A percentile compares a stretch with the other conserved stretches of the same genome.
phyloP scores from a whole-genome alignment of 2,888 invertebrate genomes.

The Lottia gigantea region DNA sequence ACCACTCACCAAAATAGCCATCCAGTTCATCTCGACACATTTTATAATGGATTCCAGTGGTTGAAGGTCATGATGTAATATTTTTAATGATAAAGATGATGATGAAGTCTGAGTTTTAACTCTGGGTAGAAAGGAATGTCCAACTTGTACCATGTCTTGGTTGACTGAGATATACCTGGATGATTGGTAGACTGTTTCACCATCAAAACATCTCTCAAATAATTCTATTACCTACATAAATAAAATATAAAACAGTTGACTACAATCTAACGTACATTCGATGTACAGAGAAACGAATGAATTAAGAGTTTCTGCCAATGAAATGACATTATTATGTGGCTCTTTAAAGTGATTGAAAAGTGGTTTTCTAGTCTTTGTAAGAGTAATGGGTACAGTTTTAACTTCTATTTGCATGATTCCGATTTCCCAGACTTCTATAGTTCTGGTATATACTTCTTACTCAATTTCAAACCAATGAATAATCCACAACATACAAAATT shows the following conservation, averaged over 20 bases:
- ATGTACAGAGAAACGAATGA: too few relatives aligned
- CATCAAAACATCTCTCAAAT: conserved; percentile 68
- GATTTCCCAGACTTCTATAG: too few relatives aligned
- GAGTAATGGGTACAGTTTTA: too few relatives aligned
- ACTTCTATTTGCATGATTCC: too few relatives aligned
- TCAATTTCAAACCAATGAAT: background rate
- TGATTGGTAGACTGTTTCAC: conserved; percentile 21
- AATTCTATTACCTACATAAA: conserved; percentile 53
- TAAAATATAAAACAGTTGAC: background rate
- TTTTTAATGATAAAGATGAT: conserved; percentile 29
- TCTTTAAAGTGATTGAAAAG: too few relatives aligned
- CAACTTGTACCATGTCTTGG: conserved; percentile 57
- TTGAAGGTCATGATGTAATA: conserved; percentile 69
- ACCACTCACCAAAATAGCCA: conserved; percentile 81
- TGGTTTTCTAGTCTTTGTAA: too few relatives aligned
- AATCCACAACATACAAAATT: too few relatives aligned
- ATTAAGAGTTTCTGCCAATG: too few relatives aligned
- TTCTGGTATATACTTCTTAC: too few relatives aligned
- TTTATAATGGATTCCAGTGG: conserved; percentile 83
- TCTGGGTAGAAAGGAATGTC: conserved; percentile 59
- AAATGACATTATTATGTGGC: too few relatives aligned
- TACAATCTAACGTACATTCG: too few relatives aligned
- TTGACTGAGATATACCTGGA: conserved; percentile 41
- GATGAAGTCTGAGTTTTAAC: background rate
- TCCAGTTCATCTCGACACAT: conserved; percentile 91